Evolutionary conservation across 2,113 vertebrate species (phyloP).

Genomic region (Eonycteris spelaea): DNA sequence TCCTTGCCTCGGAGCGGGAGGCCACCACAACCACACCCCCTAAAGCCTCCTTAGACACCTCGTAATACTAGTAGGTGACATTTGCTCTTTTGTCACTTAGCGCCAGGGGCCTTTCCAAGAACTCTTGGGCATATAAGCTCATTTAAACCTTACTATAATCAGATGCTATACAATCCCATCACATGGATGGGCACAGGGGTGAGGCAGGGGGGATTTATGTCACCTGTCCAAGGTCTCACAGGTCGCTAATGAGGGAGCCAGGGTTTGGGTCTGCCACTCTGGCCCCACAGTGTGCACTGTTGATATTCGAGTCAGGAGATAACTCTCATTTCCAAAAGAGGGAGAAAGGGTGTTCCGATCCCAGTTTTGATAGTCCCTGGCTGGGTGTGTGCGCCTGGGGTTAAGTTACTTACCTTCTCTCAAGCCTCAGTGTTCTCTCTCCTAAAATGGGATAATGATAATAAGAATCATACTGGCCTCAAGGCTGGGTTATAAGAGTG

Average conservation of each 20-base stretch:
- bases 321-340: background rate
- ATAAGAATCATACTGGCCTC: background rate
- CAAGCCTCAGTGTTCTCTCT: background rate
- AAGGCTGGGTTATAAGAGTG: background rate
- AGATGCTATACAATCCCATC: background rate
- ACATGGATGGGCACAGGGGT: too few species aligned
- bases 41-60: rapidly evolving
- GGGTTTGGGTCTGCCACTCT: background rate
- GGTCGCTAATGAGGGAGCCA: too few species aligned
- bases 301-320: background rate
- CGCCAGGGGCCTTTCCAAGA: background rate
- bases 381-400: background rate
- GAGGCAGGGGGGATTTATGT: background rate
- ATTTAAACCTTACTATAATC: background rate
- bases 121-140: background rate
- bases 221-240: background rate
- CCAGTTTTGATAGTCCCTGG: background rate
- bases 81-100: too few species aligned
- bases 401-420: background rate
- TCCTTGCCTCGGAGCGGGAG: background rate
- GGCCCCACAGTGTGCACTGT: too few species aligned
- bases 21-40: background rate
- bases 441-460: background rate
- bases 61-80: too few species aligned
- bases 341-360: background rate